Evolutionary conservation across 2,797 vertebrate species (phyloP), one percentile per base, ranked within the genome.

Genomic region (Cuniculus paca): DNA sequence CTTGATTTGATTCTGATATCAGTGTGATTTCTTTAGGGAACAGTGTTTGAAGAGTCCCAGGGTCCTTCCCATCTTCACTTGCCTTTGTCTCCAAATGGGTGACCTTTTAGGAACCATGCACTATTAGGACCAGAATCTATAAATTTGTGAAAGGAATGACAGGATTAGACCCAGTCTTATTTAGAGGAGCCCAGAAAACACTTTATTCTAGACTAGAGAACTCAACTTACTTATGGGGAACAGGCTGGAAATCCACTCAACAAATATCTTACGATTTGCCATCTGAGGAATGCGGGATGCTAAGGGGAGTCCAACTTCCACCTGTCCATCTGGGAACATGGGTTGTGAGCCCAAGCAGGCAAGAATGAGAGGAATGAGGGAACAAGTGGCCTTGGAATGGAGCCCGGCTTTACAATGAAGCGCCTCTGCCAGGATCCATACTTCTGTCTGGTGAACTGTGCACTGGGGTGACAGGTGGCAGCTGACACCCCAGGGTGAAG

Each of bases 331-430:
- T 3, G 19, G 77, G 60, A 91, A 89, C 36, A 48, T 16, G 50
- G 48, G 31, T 89, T 90, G 91, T 84, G 86, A 95, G 95, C 58
- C 36, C 92, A 96, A 91, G n/a, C 75, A 17, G 70, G 58, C 88
- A 96, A 84, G 96, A 97, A 96, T 86, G 90, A 98, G 88, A 95
- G 85, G 97, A 95, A 90, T 93, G 96, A 97, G 63, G 74, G 87
- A 54, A 56, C 79, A 75, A 45, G 78, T 26, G 83, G 68, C 74
- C 78, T 93, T 88, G 79, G 95, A 94, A 90, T 0, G 14, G 86
- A 89, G 97, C 65, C 88, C 93, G 91, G 12, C 56, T 90, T 94
- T 26, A 36, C 93, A 92, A 93, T 7, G 60, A 84, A 20, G 60
- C 17, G 22, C 50, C n/a, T 93, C 60, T 16, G 2, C 28, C 0